Conservation (phyloP, 2,113 vertebrate species). For the Grallaria varia region DNA sequence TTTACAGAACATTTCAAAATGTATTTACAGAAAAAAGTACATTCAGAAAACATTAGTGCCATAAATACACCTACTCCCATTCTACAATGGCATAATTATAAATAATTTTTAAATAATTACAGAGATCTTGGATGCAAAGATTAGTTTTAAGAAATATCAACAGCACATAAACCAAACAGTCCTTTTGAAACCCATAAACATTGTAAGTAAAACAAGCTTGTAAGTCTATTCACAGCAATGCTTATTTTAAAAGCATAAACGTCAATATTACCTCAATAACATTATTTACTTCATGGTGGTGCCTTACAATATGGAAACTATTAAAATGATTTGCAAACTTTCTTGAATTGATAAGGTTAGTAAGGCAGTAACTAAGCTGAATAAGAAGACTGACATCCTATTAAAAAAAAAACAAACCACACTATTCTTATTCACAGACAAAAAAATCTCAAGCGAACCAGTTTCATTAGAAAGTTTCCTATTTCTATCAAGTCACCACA, state of each 20-base stretch:
- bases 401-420: not conserved
- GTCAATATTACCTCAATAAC: not conserved
- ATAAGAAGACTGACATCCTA: not conserved
- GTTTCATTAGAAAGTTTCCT: not conserved
- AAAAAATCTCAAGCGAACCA: not conserved
- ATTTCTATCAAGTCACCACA: not conserved
- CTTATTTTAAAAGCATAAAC: slow-evolving; percentile 8
- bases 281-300: not conserved
- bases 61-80: not conserved
- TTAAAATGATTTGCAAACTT: not conserved
- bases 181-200: not conserved
- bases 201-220: not conserved
- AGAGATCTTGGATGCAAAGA: not conserved
- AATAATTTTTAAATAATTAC: not conserved
- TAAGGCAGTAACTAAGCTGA: not conserved
- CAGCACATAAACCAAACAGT: not conserved
- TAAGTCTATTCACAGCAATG: not conserved
- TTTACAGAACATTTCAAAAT: not conserved
- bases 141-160: not conserved
- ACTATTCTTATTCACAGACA: not conserved
- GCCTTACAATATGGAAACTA: not conserved
- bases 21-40: not conserved
- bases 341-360: not conserved
- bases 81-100: not conserved
- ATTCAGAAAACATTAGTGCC: not conserved